phyloP scores from a whole-genome alignment of 2,797 vertebrate species.

The Coccyzus lansbergi region DNA sequence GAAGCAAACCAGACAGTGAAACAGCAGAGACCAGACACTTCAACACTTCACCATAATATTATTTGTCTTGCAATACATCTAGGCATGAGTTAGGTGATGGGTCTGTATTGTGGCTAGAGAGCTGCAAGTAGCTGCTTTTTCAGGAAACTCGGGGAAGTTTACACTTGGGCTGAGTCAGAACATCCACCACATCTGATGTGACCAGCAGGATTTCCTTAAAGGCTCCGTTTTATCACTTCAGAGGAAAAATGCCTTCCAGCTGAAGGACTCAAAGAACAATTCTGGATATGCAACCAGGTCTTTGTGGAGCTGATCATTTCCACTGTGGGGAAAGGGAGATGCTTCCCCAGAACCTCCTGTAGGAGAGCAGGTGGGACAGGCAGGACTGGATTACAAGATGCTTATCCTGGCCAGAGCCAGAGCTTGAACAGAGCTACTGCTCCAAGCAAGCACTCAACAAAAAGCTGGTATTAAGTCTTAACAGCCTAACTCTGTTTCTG shows the following conservation, averaged over 20 bases:
- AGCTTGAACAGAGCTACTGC: neutral
- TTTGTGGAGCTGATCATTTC: neutral
- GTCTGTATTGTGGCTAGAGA: neutral
- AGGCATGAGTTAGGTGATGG: neutral
- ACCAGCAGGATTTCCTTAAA: neutral
- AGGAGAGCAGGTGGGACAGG: neutral
- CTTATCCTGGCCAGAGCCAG: neutral
- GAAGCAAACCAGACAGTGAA: neutral
- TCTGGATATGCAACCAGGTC: neutral
- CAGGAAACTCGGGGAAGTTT: neutral
- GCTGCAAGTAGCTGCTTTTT: neutral
- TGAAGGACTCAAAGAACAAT: neutral
- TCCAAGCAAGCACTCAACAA: neutral
- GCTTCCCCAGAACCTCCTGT: neutral
- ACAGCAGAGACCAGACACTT: neutral
- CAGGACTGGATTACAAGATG: neutral
- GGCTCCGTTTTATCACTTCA: neutral
- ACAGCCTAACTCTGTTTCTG: constrained; percentile 25
- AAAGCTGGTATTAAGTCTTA: neutral
- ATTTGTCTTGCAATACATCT: neutral
- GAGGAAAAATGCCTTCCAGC: neutral
- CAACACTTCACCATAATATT: neutral
- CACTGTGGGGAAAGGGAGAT: neutral
- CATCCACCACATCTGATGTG: neutral
- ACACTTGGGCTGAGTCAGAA: neutral